Conservation (phyloP, 2,113 vertebrate genomes). For the Semicossyphus pulcher region DNA sequence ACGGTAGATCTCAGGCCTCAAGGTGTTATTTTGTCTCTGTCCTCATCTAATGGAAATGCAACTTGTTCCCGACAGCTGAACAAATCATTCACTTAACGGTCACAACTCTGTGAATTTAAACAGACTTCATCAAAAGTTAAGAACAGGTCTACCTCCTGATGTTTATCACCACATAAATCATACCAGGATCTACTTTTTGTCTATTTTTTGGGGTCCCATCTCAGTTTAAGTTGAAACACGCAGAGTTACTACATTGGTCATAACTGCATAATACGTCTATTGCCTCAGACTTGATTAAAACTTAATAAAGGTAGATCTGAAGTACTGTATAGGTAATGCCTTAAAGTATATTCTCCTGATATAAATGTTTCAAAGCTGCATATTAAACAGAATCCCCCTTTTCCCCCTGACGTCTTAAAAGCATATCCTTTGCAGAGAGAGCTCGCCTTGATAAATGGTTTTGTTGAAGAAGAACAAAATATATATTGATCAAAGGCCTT, state of each 20-base stretch:
- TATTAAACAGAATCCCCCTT: slow-evolving; percentile 53
- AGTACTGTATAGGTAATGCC: neutral
- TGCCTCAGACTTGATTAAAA: neutral
- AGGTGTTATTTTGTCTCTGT: slow-evolving; percentile 33
- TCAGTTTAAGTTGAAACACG: too few species aligned
- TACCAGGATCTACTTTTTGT: neutral
- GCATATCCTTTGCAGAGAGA: slow-evolving; percentile 42
- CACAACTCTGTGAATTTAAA: slow-evolving; percentile 21
- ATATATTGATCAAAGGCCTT: slow-evolving; percentile 76
- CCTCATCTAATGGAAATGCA: slow-evolving; percentile 9
- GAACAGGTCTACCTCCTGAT: too few species aligned
- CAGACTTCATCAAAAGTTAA: slow-evolving; percentile 18
- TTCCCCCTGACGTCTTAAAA: slow-evolving; percentile 68
- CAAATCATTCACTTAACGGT: slow-evolving; percentile 25
- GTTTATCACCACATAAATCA: neutral
- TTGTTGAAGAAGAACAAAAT: slow-evolving; percentile 78
- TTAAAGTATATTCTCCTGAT: slow-evolving; percentile 2
- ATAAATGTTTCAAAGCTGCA: slow-evolving; percentile 40
- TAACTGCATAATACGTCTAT: neutral
- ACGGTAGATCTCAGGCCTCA: neutral
- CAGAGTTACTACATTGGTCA: neutral
- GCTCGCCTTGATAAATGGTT: slow-evolving; percentile 81
- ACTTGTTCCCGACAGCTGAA: slow-evolving; percentile 19
- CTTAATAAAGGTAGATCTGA: neutral
- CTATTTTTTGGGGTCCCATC: too few species aligned